Percentiles rank a stretch among this genome's conserved stretches.
Evolutionary conservation across 2,113 vertebrate species (phyloP).

Genomic region (Mesitornis unicolor): DNA sequence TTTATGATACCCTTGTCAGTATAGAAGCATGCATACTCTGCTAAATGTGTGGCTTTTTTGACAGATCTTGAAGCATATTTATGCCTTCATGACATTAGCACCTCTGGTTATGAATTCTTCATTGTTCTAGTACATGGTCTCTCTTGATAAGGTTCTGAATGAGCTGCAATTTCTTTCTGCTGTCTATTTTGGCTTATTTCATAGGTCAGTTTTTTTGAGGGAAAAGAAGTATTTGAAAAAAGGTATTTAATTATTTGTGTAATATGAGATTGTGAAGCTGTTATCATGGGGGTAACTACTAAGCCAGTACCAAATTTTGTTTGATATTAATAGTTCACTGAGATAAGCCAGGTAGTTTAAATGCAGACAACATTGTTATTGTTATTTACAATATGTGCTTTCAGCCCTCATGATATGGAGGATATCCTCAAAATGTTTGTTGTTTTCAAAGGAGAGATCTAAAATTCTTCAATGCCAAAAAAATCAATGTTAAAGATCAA

Average conservation of each 20-base stretch:
- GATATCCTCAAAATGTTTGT: neutral
- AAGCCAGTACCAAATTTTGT: neutral
- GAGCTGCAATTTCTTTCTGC: neutral
- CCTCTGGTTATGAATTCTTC: neutral
- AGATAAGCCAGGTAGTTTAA: neutral
- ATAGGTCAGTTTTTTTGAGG: neutral
- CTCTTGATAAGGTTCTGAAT: neutral
- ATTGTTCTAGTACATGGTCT: neutral
- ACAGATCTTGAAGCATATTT: neutral
- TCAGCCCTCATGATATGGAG: neutral
- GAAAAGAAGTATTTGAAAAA: neutral
- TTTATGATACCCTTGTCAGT: neutral
- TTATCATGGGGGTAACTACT: neutral
- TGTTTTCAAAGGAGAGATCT: neutral
- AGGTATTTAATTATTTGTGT: neutral
- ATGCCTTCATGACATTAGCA: neutral
- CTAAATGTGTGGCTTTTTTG: neutral
- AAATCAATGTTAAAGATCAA: neutral
- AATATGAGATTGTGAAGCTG: neutral
- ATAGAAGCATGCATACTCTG: neutral
- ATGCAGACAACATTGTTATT: neutral
- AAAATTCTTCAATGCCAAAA: neutral
- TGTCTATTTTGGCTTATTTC: neutral
- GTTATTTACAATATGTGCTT: neutral
- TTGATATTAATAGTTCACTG: neutral